Base-by-base conservation (phyloP, 2,888 invertebrate species). In the Heteropelma amictum region DNA sequence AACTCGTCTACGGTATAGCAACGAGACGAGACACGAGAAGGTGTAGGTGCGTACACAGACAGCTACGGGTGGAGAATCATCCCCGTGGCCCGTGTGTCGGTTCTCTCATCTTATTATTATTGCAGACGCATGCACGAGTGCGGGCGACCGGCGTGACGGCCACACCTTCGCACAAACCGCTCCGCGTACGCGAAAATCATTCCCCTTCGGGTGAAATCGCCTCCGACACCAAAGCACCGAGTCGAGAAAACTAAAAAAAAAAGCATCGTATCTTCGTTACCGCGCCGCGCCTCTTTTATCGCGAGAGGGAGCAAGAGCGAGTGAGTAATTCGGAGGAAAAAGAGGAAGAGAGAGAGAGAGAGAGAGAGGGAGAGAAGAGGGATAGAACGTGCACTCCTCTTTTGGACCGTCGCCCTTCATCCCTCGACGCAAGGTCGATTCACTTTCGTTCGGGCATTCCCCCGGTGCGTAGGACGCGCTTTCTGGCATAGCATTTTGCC, bases 91-190 rank as follows among this genome's bases (percentile, higher is more conserved):
- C 7, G 35, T 33, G 33, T 7, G 53, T 33, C 35, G 14, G 26
- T 10, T 40, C 12, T 38, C 26, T 54, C 38, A 38, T 28, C 45
- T 45, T 45, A 58, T 58, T 58, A 58, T 58, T 58, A 58, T 58
- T 38, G 40, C 40, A 26, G n/a, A 26, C 17, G 53, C 53, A 19
- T 6, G 35, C 17, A 17, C 49, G 14, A 33, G 23, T 61, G 47
- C n/a, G 21, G 2, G 10, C 21, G 12, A 23, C 12, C 63, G 26
- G 35, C 76, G 65, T 61, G 56, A 58, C 69, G 63, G 76, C 79
- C 79, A 76, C 79, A 77, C 79, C 79, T n/a, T 76, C 72, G 74
- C 54, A 51, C 10, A 23, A 28, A 17, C 17, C 42, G 42, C 7
- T 19, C 19, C 38, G 21, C 19, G 8, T 21, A 10, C 21, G 3